A percentile compares a stretch with the other conserved stretches of the same genome.
Evolutionary conservation across 2,888 invertebrate species (phyloP).

Genomic region (Phragmatobia fuliginosa): DNA sequence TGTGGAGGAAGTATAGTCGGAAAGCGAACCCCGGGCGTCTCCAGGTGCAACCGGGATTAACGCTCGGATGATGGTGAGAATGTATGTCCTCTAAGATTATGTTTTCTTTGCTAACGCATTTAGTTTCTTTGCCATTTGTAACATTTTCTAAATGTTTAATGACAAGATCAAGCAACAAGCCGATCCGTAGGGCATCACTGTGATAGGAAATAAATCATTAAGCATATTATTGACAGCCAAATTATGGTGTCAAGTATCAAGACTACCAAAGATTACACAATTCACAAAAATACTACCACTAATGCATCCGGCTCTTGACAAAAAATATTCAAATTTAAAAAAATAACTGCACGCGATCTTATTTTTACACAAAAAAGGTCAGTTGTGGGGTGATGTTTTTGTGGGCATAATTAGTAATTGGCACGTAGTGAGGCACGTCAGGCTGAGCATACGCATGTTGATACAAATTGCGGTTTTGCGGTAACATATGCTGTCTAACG

Average conservation of each 20-base stretch:
- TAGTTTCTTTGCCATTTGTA: too few relatives aligned
- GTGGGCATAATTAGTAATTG: slow-evolving; percentile 78
- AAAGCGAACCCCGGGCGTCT: too few relatives aligned
- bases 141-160: too few relatives aligned
- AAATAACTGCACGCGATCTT: slow-evolving; percentile 46
- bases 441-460: slow-evolving; percentile 45
- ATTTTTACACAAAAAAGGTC: slow-evolving; percentile 43
- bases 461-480: slow-evolving; percentile 51
- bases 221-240: neutral
- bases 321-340: slow-evolving; percentile 23
- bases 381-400: slow-evolving; percentile 55
- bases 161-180: too few relatives aligned
- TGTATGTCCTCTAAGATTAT: too few relatives aligned
- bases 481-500: slow-evolving; percentile 47
- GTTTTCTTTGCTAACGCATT: too few relatives aligned
- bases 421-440: slow-evolving; percentile 72
- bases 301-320: slow-evolving; percentile 23
- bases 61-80: too few relatives aligned
- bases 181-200: neutral
- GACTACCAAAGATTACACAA: neutral
- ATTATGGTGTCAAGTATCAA: slow-evolving; percentile 1
- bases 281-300: slow-evolving; percentile 15
- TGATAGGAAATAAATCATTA: neutral
- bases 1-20: too few relatives aligned
- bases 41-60: too few relatives aligned